Evolutionary conservation across 37 sponge, comb jelly and placozoan genomes (phyloP).

Genomic region (Corticium candelabrum): DNA sequence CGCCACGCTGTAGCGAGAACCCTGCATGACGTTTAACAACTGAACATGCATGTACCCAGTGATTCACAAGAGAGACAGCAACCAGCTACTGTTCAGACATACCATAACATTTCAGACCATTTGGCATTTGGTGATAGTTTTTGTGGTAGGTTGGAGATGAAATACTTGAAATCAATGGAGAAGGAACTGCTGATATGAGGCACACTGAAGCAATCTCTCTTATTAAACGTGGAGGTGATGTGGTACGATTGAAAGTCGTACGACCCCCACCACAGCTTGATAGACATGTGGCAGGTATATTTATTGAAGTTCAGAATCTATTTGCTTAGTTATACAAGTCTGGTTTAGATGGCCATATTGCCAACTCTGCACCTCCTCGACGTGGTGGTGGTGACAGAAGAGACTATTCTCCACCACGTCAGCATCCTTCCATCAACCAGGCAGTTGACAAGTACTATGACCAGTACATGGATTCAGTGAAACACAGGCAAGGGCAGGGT

Average conservation of each 20-base stretch:
- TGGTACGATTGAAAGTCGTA: slow-evolving; percentile 13
- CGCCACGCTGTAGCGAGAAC: no score
- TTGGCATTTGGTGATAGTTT: no score
- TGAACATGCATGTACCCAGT: no score
- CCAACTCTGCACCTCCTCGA: no score
- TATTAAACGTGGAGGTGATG: slow-evolving; percentile 76
- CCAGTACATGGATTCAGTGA: neutral
- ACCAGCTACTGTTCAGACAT: neutral
- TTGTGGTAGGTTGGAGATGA: slow-evolving; percentile 76
- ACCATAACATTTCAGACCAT: no score
- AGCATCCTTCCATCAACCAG: neutral
- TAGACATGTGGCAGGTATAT: neutral
- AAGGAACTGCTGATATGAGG: slow-evolving; percentile 65
- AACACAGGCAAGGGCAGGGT: neutral
- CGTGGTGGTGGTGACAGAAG: no score
- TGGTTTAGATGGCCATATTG: slow-evolving; percentile 45
- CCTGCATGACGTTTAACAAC: no score
- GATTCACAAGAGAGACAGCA: neutral
- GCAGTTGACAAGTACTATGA: neutral
- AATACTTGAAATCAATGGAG: slow-evolving; percentile 88
- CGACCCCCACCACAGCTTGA: neutral
- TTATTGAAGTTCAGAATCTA: neutral
- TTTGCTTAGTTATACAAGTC: neutral
- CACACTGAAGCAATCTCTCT: slow-evolving; percentile 83
- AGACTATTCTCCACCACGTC: neutral